Base-by-base conservation (phyloP, 2,797 vertebrate genomes). In the Rhyacichthys aspro region DNA sequence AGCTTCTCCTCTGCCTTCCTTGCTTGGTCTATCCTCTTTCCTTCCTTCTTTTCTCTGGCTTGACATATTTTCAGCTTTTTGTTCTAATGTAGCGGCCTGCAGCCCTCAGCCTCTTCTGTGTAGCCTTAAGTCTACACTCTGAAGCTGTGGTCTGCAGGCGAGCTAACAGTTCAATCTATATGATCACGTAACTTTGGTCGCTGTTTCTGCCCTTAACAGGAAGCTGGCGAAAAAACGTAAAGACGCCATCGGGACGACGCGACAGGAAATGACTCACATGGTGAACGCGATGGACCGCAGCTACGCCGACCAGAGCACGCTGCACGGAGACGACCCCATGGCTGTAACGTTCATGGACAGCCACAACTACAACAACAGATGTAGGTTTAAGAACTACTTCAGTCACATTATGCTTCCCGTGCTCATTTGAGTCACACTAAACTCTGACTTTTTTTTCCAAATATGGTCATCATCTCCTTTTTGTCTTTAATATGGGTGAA, bases 201-300 rank as follows among this genome's bases (percentile, higher is more conserved):
- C 12, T 41, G 47, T 68, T 11, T 80, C 64, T 79, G 60, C 67
- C 42, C 56, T 36, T 1, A 23, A 88, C 91, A 99, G 98, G 92
- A 99, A 99, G 89, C 94, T 99, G 72, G 98, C 98, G 0, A 99
- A 99, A 90, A 99, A 99, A 74, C 97, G 96, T 18, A 98, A 98
- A 79, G 97, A 99, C 47, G 97, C 94, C 36, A 95, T 97, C 57
- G 97, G 97, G 23, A 98, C 95, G 18, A 95, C 96, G 0, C 92
- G 98, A 2, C 97, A 99, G 86, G 98, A 99, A 87, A 99, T 99
- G 98, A 98, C 98, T 0, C 96, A 99, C 82, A 99, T 99, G 97
- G 98, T 98, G 76, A 99, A 98, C 0, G 96, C 97, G 0, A 98
- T 99, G 97, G 97, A 99, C 57, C 93, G 97, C 63, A 98, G 98